Evolutionary conservation across 2,797 vertebrate genomes (phyloP).

Genomic region (Iguana delicatissima): DNA sequence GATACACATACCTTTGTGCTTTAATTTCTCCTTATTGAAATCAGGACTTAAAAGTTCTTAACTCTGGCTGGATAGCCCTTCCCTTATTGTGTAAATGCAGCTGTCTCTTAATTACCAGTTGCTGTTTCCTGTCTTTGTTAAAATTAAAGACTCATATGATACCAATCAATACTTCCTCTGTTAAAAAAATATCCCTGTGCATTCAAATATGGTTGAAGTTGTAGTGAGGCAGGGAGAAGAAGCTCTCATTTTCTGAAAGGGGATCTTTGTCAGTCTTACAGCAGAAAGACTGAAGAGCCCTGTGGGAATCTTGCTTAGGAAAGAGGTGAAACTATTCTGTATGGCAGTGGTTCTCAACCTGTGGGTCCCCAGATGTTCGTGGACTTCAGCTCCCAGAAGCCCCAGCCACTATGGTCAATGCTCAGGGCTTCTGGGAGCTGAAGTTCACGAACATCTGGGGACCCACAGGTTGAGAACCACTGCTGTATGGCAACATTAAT

Average conservation of each 20-base stretch:
- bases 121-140: slow-evolving; percentile 1
- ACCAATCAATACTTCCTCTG: slow-evolving; percentile 14
- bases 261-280: background rate
- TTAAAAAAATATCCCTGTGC: background rate
- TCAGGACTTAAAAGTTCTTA: background rate
- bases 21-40: no score
- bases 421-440: no score
- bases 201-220: background rate
- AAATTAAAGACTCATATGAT: slow-evolving; percentile 22
- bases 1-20: background rate
- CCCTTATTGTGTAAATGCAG: background rate
- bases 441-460: no score
- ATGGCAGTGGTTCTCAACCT: no score
- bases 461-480: no score
- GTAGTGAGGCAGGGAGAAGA: background rate
- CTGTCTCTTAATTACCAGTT: slow-evolving; percentile 2
- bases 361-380: no score
- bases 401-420: no score
- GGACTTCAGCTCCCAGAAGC: no score
- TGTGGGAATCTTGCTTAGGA: background rate
- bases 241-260: background rate
- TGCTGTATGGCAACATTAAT: background rate
- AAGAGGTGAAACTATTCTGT: background rate
- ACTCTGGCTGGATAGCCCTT: background rate
- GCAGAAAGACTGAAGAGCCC: background rate